Evolutionary conservation across 2,797 vertebrate species (phyloP), one percentile per base, ranked within the genome.

Genomic region (Smutsia temminckii): DNA sequence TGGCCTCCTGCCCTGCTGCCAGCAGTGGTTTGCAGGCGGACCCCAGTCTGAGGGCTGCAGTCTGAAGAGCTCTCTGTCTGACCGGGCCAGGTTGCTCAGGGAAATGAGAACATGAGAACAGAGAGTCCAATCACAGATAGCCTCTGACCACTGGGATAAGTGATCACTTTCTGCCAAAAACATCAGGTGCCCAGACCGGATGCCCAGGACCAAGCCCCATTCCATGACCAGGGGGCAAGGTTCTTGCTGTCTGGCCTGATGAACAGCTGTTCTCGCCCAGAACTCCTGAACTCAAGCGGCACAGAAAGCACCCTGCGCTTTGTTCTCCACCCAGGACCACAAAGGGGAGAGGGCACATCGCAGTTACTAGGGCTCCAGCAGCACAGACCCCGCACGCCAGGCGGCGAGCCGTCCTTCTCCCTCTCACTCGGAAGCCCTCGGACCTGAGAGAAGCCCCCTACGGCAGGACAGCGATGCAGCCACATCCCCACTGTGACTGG

Each of bases 261-360:
- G 46, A 90, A 84, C 14, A 74, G 14, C 37, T 42, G 9, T 81
- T 71, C 20, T 71, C 32, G 53, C 25, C n/a, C n/a, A 13, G 89
- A 66, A 64, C 21, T 85, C 12, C 42, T 63, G 64, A 84, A 57
- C 49, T 64, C 77, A 49, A 84, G 63, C 6, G 34, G 18, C 21
- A 53, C 42, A 84, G 84, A 88, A 3, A 0, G 2, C 55, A 55
- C 25, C 80, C 72, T 34, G 37, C 49, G n/a, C 4, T 55, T 12
- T 27, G 68, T 61, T 55, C 63, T 16, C 8, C 85, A 37, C 55
- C 32, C 12, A 77, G 14, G 77, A 85, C 20, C 55, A 84, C 53
- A 75, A 87, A 87, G 79, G 18, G 29, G 10, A 94, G n/a, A 80
- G 75, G 2, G 94, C 72, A 81, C 59, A 40, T 81, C 34, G 92